phyloP scores from a whole-genome alignment of 2,113 vertebrate genomes.

The Anoura caudifer region DNA sequence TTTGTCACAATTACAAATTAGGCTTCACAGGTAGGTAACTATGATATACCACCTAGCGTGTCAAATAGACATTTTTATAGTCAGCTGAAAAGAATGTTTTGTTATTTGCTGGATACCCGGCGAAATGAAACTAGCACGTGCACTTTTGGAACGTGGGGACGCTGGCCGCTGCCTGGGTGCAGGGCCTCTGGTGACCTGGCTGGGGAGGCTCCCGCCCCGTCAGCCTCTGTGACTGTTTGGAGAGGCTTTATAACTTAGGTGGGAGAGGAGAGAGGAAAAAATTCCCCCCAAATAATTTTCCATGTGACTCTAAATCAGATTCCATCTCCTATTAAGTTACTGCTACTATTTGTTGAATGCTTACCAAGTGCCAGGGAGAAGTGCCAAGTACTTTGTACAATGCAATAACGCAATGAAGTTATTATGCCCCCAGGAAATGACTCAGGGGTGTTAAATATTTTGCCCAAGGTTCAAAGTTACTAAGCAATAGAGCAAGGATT shows the following conservation, averaged over 20 bases:
- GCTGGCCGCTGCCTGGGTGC: not conserved
- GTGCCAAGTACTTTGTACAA: constrained; percentile 31
- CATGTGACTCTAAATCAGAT: not conserved
- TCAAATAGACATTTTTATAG: not conserved
- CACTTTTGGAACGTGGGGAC: not conserved
- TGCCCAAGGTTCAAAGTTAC: not conserved
- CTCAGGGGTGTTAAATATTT: not conserved
- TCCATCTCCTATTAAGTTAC: not conserved
- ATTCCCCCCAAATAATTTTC: not conserved
- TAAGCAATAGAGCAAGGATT: not conserved
- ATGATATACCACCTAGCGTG: not conserved
- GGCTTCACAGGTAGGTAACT: not conserved
- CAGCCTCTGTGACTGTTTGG: not conserved
- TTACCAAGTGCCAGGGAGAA: not conserved
- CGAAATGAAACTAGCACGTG: not conserved
- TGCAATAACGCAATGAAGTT: not conserved
- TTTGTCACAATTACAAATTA: not conserved
- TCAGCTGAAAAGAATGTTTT: not conserved
- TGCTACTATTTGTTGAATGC: constrained; percentile 5
- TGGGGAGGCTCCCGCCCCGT: not conserved
- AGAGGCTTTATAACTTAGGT: not conserved
- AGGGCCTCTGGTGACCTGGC: not conserved
- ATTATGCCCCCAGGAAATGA: not conserved
- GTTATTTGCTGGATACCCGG: not conserved
- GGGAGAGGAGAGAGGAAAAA: not conserved